These are phyloP conservation scores for Helarctos malayanus DNA, from an alignment of 2,797 vertebrate genomes.

Conservation along the genomic window DNA sequence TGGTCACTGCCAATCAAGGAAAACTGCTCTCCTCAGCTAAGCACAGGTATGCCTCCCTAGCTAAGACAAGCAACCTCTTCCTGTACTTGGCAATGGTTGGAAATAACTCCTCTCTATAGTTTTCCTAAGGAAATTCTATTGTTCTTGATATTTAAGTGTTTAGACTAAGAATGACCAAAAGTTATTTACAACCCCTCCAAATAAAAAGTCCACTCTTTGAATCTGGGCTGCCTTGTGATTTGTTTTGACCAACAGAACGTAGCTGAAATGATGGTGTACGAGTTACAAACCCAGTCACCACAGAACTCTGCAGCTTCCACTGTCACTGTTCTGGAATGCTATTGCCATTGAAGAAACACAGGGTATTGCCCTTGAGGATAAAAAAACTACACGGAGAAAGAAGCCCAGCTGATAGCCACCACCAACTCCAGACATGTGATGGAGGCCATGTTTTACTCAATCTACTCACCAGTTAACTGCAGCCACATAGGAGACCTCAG, in stretches of 20 bases:
- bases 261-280: background rate
- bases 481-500: background rate
- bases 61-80: background rate
- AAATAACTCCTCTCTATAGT: background rate
- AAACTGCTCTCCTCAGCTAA: background rate
- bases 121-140: background rate
- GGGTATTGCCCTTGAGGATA: background rate
- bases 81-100: background rate
- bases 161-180: background rate
- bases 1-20: background rate
- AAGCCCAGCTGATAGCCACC: background rate
- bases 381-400: background rate
- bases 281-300: background rate
- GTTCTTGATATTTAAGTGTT: background rate
- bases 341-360: background rate
- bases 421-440: fast-evolving
- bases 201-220: background rate
- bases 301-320: background rate
- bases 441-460: background rate
- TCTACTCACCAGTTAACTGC: background rate
- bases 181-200: background rate
- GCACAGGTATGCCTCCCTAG: background rate
- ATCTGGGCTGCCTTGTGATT: background rate
- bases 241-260: background rate
- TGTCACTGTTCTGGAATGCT: background rate